Evolutionary conservation across 2,113 vertebrate species (phyloP), one percentile per base, ranked within the genome.

Genomic region (Heloderma charlesbogerti): DNA sequence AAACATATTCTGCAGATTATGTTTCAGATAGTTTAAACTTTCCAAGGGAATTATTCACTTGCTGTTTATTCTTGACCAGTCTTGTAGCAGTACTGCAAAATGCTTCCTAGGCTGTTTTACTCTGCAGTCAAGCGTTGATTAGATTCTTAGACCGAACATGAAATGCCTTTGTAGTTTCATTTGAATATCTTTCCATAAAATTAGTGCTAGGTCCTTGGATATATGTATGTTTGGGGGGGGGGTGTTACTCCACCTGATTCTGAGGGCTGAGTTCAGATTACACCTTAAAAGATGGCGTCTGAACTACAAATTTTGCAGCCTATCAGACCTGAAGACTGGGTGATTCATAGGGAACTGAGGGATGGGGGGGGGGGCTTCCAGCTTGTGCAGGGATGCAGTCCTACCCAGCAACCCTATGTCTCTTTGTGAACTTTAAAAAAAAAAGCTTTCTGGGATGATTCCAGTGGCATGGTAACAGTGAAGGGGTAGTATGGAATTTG

Each of bases 1-100:
- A 78, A 86, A 95, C 92, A 86, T 90, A 45, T 1, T 27, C 45
- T 71, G 85, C 84, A 81, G 87, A 84, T 72, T 84, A 45, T 40
- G 27, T 78, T 90, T 90, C 82, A 91, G 80, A 79, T 88, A 54
- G 0, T 92, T 45, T 37, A 20, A 66, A 78, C 43, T 6, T 66
- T 27, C 40, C 43, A 51, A 63, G 75, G 83, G 27, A 54, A 79
- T 91, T 94, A 27, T 2, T 88, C 71, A n/a, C 1, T 69, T 90
- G 34, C 79, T 85, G 78, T 84, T 91, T 91, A 84, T 1, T 34
- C 40, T 18, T 66, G 37, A 37, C 40, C 37, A 43, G 51, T 78
- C 7, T 43, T 66, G 37, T 43, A 79, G 60, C 6, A 16, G 18
- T 37, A 48, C 60, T 88, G 18, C 51, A 10, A 87, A 81, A 69